Conservation (phyloP, 2,888 invertebrate species). For the Drosophila anomalata region DNA sequence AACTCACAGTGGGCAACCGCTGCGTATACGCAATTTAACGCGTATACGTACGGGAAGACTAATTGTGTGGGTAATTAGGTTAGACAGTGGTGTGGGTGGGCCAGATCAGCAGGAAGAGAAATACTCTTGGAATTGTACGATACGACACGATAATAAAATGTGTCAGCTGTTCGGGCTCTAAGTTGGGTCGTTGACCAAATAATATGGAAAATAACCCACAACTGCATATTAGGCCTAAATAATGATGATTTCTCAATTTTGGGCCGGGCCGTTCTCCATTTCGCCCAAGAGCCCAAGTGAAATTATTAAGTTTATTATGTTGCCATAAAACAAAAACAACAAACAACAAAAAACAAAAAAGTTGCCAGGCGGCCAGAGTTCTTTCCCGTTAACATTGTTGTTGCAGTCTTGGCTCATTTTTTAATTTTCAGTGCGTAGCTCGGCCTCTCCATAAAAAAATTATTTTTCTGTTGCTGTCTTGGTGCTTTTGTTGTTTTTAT, state of each 20-base stretch:
- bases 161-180: conserved; percentile 64
- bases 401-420: conserved; percentile 30
- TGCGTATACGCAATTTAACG: conserved; percentile 51
- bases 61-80: conserved; percentile 34
- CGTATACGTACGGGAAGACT: conserved; percentile 27
- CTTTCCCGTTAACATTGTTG: conserved; percentile 14
- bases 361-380: conserved; percentile 20
- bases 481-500: conserved; percentile 40
- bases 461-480: conserved; percentile 40
- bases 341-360: conserved; percentile 16
- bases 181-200: conserved; percentile 46
- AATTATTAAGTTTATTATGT: conserved; percentile 63
- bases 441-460: conserved; percentile 42
- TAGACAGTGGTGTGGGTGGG: conserved; percentile 24
- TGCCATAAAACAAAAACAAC: conserved; percentile 53
- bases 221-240: conserved; percentile 44
- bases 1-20: conserved; percentile 57
- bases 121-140: conserved; percentile 16
- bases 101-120: conserved; percentile 22
- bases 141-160: conserved; percentile 52
- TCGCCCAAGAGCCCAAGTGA: conserved; percentile 13
- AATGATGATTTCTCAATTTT: conserved; percentile 62
- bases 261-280: neutral
- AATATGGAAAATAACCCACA: conserved; percentile 47
- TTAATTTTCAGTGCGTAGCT: conserved; percentile 55